Evolutionary conservation across 2,888 invertebrate genomes (phyloP).

Genomic region (Melangyna quadrimaculata): DNA sequence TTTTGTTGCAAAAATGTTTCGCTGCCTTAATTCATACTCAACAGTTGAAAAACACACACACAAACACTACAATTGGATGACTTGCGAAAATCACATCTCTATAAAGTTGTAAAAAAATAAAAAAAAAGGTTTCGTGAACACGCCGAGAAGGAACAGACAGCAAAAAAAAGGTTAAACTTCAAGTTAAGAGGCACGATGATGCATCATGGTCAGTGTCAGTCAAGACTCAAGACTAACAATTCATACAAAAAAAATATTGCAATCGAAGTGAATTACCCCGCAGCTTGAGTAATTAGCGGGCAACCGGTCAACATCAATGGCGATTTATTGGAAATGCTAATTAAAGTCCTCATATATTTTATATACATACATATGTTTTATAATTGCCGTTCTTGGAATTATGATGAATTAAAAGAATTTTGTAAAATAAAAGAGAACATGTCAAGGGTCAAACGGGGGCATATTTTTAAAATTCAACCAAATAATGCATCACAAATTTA

Average conservation of each 20-base stretch:
- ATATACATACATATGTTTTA: too few relatives aligned
- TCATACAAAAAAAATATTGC: slow-evolving; percentile 38
- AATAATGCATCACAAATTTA: neutral
- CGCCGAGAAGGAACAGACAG: slow-evolving; percentile 30
- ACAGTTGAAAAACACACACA: neutral
- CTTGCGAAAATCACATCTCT: slow-evolving; percentile 72
- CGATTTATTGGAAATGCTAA: slow-evolving; percentile 72
- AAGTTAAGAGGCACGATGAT: slow-evolving; percentile 58
- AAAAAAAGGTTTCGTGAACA: slow-evolving; percentile 35
- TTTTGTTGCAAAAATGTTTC: slow-evolving; percentile 17
- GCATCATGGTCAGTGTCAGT: slow-evolving; percentile 70
- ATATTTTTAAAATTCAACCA: slow-evolving; percentile 16
- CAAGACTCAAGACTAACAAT: slow-evolving; percentile 44
- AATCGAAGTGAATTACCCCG: slow-evolving; percentile 64
- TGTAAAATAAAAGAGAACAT: slow-evolving; percentile 21
- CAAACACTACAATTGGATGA: slow-evolving; percentile 66
- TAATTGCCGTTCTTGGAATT: slow-evolving; percentile 61
- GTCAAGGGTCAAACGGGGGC: slow-evolving; percentile 41
- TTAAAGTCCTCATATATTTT: slow-evolving; percentile 61
- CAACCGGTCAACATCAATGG: slow-evolving; percentile 60
- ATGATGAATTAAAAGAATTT: slow-evolving; percentile 34
- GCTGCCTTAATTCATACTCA: slow-evolving; percentile 51
- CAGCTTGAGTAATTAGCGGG: slow-evolving; percentile 67
- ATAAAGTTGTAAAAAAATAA: slow-evolving; percentile 41
- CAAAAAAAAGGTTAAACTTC: slow-evolving; percentile 33